Base-by-base conservation (phyloP, 2,888 invertebrate species). In the Bugulina stolonifera region DNA sequence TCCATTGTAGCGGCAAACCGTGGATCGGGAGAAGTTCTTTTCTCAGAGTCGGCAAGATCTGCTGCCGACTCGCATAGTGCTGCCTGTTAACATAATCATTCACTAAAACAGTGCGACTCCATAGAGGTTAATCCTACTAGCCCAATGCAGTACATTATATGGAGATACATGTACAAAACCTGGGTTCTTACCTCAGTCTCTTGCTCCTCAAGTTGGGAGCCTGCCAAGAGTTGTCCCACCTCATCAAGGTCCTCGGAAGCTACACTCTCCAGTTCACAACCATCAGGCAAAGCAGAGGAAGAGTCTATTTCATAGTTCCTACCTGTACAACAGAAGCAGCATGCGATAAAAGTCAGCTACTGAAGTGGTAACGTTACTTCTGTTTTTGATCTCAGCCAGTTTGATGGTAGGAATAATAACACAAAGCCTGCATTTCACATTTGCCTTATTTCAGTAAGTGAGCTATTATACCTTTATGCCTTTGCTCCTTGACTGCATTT, bases 281-380 rank as follows among this genome's bases (percentile, higher is more conserved):
- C 32, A 32, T 32, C 64, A 10, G 64, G 64, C 18, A 64, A n/a
- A 10, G 3, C 32, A 10, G 32, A 32, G 34, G 64, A 14, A 32
- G 29, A 3, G 29, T 64, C 64, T 32, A 64, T 64, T 22, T 64
- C 27, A 32, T 64, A 64, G 34, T 64, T 64, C 27, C 64, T 27
- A 14, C 64, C 64, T 64, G 64, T 34, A 32, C 3, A 10, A 5
- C 3, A 32, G 3, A 43, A 43, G 5, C 18, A 5, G 43, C 43
- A 43, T 43, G 43, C n/a, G n/a, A n/a, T n/a, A n/a, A n/a, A n/a
- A n/a, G n/a, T n/a, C n/a, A n/a, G n/a, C n/a, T n/a, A n/a, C n/a
- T n/a, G n/a, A n/a, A n/a, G n/a, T n/a, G n/a, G n/a, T n/a, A n/a
- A n/a, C n/a, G n/a, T n/a, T n/a, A n/a, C n/a, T n/a, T n/a, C n/a